Percentiles rank a stretch among this genome's conserved stretches.
These are phyloP conservation scores for Atta texana DNA, from an alignment of 1,140 invertebrate species.

Conservation along the genomic window DNA sequence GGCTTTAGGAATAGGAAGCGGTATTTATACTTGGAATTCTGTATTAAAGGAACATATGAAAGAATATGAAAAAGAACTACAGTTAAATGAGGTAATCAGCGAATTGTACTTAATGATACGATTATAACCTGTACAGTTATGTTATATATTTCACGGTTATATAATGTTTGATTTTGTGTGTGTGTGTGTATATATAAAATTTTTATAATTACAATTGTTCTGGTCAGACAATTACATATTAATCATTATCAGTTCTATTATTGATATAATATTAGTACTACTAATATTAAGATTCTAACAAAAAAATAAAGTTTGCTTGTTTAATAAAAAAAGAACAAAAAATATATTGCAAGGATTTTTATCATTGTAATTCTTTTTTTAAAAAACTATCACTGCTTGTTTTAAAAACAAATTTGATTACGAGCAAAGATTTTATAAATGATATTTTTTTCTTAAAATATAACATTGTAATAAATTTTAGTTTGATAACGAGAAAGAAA, in stretches of 20 bases:
- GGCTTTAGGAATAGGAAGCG: neutral
- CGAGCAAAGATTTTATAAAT: neutral
- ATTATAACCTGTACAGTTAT: constrained; percentile 27
- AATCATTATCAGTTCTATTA: neutral
- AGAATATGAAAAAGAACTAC: neutral
- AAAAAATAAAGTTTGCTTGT: neutral
- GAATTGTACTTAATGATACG: neutral
- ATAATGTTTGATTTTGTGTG: neutral
- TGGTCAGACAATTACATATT: neutral
- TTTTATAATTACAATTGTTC: neutral
- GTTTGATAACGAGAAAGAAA: neutral
- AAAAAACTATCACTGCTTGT: neutral
- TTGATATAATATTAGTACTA: neutral
- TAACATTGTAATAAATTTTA: constrained; percentile 22
- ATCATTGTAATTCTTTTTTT: neutral
- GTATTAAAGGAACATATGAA: neutral
- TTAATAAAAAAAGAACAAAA: neutral
- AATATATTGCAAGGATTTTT: neutral
- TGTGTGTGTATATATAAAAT: neutral
- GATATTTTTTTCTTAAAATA: neutral
- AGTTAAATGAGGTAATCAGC: constrained; percentile 46
- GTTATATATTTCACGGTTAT: neutral
- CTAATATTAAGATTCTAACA: neutral
- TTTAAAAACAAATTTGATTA: neutral
- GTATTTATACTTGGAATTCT: constrained; percentile 63